Evolutionary conservation across 1,140 invertebrate genomes (phyloP).

Genomic region (Grapholita molesta): DNA sequence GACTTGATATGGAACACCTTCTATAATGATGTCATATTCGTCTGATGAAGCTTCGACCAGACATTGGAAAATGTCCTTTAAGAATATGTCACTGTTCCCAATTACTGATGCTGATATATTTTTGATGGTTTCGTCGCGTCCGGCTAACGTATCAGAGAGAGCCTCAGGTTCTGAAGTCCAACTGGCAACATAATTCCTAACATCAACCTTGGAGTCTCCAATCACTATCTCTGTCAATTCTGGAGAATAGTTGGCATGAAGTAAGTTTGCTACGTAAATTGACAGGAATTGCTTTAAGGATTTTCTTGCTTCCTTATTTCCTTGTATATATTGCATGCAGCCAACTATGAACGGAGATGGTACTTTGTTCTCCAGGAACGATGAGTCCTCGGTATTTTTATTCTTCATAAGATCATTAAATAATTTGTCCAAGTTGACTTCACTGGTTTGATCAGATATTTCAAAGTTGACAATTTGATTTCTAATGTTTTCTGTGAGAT

Average conservation of each 20-base stretch:
- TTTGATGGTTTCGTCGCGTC: constrained; percentile 44
- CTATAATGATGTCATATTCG: constrained; percentile 37
- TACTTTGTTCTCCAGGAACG: constrained; percentile 62
- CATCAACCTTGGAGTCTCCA: constrained; percentile 59
- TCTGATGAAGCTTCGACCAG: constrained; percentile 37
- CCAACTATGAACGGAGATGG: constrained; percentile 68
- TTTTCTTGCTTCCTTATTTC: constrained; percentile 53
- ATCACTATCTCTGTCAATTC: constrained; percentile 65
- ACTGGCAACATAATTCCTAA: constrained; percentile 58
- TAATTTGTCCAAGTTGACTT: constrained; percentile 54
- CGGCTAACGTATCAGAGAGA: constrained; percentile 42
- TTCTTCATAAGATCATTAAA: constrained; percentile 67
- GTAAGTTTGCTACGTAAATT: constrained; percentile 60
- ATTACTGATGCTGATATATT: constrained; percentile 58
- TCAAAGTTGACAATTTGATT: constrained; percentile 57
- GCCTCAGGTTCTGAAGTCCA: constrained; percentile 52
- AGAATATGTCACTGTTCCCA: constrained; percentile 38
- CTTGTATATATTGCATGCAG: constrained; percentile 59
- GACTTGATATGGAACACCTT: constrained; percentile 40
- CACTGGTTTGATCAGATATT: constrained; percentile 44
- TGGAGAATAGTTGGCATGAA: constrained; percentile 68
- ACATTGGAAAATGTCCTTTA: constrained; percentile 49
- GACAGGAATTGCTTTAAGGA: constrained; percentile 59
- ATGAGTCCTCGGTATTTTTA: constrained; percentile 45
- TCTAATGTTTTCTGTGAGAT: constrained; percentile 46